These are phyloP conservation scores for Clistopyga incitator DNA, from an alignment of 2,888 invertebrate genomes.

Conservation along the genomic window DNA sequence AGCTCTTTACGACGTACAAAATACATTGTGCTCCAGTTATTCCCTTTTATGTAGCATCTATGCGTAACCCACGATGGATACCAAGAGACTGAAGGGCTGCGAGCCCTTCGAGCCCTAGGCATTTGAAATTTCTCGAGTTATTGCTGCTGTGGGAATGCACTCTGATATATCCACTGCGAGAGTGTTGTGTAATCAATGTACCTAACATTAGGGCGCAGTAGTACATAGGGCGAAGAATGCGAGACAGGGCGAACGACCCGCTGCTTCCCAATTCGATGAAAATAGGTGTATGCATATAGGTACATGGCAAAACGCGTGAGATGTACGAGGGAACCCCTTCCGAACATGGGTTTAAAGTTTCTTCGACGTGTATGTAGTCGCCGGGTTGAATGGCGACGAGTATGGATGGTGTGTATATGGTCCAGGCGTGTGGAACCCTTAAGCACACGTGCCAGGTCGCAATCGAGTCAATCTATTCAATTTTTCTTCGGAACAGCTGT, in stretches of 20 bases:
- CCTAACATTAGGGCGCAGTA: conserved; percentile 21
- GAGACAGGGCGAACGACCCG: conserved; percentile 42
- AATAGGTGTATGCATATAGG: conserved; percentile 6
- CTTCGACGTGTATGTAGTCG: conserved; percentile 12
- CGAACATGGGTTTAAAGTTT: conserved; percentile 40
- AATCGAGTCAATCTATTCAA: conserved; percentile 50
- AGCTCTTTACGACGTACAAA: too few species aligned
- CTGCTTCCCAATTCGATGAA: conserved; percentile 61
- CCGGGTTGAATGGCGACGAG: conserved; percentile 13
- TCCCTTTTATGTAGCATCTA: too few species aligned
- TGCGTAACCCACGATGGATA: not conserved
- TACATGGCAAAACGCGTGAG: conserved; percentile 11
- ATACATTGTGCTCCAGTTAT: too few species aligned
- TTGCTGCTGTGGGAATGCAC: conserved; percentile 32
- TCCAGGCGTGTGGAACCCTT: conserved; percentile 26
- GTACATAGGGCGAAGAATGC: conserved; percentile 39
- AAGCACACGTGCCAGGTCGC: conserved; percentile 30
- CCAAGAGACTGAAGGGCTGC: not conserved
- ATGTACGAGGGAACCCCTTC: conserved; percentile 26
- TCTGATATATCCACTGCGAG: conserved; percentile 4
- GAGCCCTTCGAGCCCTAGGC: not conserved
- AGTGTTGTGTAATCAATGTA: conserved; percentile 31
- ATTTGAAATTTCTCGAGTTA: conserved; percentile 50
- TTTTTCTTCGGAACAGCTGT: conserved; percentile 42
- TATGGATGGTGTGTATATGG: conserved; percentile 18